Base-by-base conservation (phyloP, 2,113 vertebrate species). In the Chaenogobius annularis region DNA sequence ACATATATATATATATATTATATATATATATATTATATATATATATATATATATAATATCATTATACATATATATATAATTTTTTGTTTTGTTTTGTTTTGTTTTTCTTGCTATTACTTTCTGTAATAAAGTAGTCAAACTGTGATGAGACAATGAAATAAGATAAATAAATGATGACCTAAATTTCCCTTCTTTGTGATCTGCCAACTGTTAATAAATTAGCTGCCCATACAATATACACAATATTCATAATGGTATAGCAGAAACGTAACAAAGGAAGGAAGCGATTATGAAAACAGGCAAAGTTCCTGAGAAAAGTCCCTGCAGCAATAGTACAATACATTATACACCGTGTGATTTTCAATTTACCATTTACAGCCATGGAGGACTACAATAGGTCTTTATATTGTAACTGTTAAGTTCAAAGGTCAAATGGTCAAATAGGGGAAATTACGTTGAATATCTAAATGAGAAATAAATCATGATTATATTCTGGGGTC, bases 251-350 rank as follows among this genome's bases (percentile, higher is more conserved):
- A 19, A 70, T 48, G 14, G 37, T 17, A 40, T 66, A 58, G 48
- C 26, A 64, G 26, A 50, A 35, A 44, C 20, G 50, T n/a, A 40
- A 44, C 59, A 72, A 31, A 46, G 52, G 43, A 26, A 59, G 52
- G 52, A 47, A 46, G 43, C 31, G 17, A 26, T 3, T 14, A 3
- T 10, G 4, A 47, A 46, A 66, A 66, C 64, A 66, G 3, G 20
- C 44, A 22, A 22, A 44, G n/a, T 66, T 66, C 64, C 43, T 66
- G 64, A 47, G 19, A 66, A 46, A 47, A 66, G 43, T 20, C 64
- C 40, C 40, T 7, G n/a, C 43, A 43, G 20, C n/a, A 15, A 23
- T 14, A 26, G 19, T 44, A 22, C 40, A 47, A 46, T 46, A 65
- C n/a, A 65, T 15, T 47, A 35, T 46, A 70, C 26, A 31, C 20